Percentiles rank a stretch among this genome's conserved stretches.
Evolutionary conservation across 2,113 vertebrate genomes (phyloP).

Genomic region (Silurus asotus): DNA sequence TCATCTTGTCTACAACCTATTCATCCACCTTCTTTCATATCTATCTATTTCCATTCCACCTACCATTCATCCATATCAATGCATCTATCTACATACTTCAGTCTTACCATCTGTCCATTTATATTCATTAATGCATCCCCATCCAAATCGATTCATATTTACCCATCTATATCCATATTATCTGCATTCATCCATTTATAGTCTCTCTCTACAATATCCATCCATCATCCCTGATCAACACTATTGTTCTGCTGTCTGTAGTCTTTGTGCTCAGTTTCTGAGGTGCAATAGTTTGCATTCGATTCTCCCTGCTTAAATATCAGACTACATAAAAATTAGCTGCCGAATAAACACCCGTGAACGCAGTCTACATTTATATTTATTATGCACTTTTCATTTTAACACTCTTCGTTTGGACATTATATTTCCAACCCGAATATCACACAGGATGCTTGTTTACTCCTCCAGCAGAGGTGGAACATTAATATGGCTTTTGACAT

Average conservation of each 20-base stretch:
- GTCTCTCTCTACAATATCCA: not conserved
- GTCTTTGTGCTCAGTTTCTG: not conserved
- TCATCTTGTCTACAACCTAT: not conserved
- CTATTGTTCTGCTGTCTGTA: not conserved
- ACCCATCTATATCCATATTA: no score
- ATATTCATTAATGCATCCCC: not conserved
- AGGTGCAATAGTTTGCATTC: not conserved
- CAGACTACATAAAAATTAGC: not conserved
- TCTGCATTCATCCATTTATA: not conserved
- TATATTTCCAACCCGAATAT: conserved; percentile 55
- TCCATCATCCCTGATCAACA: not conserved
- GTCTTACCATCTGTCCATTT: not conserved
- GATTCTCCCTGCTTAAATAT: not conserved
- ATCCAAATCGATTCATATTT: not conserved
- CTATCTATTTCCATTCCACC: not conserved
- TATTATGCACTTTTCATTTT: not conserved
- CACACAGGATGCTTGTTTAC: conserved; percentile 11
- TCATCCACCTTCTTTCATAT: not conserved
- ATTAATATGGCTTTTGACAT: conserved; percentile 69
- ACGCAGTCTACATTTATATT: not conserved
- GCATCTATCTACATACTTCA: not conserved
- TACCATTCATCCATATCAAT: not conserved
- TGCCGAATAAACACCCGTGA: not conserved
- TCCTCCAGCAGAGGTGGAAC: conserved; percentile 51
- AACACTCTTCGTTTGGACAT: not conserved